Base-by-base conservation (phyloP, 1,140 invertebrate species). In the Heliconius himera region DNA sequence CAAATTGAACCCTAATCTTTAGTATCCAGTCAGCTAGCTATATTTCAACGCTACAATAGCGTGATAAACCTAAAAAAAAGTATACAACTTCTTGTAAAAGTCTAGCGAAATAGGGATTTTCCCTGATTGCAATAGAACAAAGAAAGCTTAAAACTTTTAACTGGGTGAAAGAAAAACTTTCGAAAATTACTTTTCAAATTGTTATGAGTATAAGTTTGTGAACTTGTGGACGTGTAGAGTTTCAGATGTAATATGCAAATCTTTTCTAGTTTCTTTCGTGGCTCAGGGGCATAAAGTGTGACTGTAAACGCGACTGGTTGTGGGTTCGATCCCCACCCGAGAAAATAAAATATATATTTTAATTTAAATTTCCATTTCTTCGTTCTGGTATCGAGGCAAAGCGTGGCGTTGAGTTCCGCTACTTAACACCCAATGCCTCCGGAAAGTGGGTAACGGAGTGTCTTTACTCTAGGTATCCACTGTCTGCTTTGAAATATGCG, bases 131-230 rank as follows among this genome's bases (percentile, higher is more conserved):
- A 66, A 66, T 66, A 66, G 60, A 66, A 66, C 60, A 66, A 66
- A 11, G 60, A 66, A 66, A 66, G 26, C 60, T 66, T 66, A 66
- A 66, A 66, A 66, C 22, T 66, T 66, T 66, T 66, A 66, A 66
- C 26, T 66, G 22, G 60, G 60, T 29, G 11, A 66, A 66, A 66
- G 60, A 66, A 66, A 60, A 66, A 66, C 60, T 66, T 66, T 16
- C 0, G 26, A 66, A 66, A 66, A 66, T 66, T 66, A 66, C 60
- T 66, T 66, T 66, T 66, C 60, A 66, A 66, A 66, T 66, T 66
- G 60, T 66, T 66, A 66, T 66, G 3, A 16, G 22, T 66, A 66
- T 66, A 66, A 66, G 60, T 66, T 66, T 66, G 22, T 11, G 13
- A 66, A 66, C 22, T 29, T 66, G 60, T 29, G 60, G 13, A 66